Base-by-base conservation (phyloP, 2,888 invertebrate genomes). In the Tachina lurida region DNA sequence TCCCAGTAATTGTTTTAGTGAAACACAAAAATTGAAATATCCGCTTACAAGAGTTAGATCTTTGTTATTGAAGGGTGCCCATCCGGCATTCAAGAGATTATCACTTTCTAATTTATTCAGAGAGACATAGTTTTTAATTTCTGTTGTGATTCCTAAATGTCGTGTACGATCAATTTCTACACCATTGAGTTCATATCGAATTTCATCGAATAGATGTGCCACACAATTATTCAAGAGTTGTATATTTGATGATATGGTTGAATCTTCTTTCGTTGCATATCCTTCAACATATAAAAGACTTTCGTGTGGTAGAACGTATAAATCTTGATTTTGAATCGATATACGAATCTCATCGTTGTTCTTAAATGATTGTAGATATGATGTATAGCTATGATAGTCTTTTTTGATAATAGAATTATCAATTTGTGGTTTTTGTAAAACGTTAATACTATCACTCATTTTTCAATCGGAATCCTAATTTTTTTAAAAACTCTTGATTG, bases 51-150 rank as follows among this genome's bases (percentile, higher is more conserved):
- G 89, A 89, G 43, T 83, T 2, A 77, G 19, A 63, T 85, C 68
- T 15, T 22, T 31, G 31, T 31, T 47, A 49, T 31, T 31, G 41
- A 68, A 49, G 63, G 68, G 63, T 31, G 62, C 19, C 88, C 86
- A 88, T 54, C 84, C 85, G 10, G 87, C 84, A 85, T 88, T 88
- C 58, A 78, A 22, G 15, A 87, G 47, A 19, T 58, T 74, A 22
- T 62, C 58, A 70, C 85, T 88, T 39, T 88, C 82, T 60, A 22
- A 63, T 13, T 19, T n/a, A 70, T 90, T 90, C 58, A 89, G 82
- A 19, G 91, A 92, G 12, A 90, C 85, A 84, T 88, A 91, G 71
- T 89, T 89, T 89, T 93, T 92, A 58, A 92, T 89, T 12, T 89
- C 87, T 13, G 90, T 88, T 39, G 91, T 89, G 13, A 91, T 87